Conservation (phyloP, 2,113 vertebrate genomes). For the Macrotis lagotis region DNA sequence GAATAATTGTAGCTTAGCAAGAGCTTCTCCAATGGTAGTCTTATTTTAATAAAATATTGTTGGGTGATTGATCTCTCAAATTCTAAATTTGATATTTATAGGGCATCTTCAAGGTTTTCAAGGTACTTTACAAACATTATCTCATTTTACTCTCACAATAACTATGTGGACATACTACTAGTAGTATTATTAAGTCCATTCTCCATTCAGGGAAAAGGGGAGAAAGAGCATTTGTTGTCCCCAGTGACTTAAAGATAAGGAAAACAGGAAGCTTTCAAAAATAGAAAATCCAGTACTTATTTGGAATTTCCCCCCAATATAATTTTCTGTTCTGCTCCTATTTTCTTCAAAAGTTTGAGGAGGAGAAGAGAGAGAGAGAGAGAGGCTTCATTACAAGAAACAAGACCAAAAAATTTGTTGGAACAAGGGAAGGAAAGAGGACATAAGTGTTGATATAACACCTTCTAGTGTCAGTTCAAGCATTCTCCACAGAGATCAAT, state of each 20-base stretch:
- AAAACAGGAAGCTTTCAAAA: neutral
- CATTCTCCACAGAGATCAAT: neutral
- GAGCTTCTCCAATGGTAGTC: neutral
- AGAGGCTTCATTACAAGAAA: neutral
- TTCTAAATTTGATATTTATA: neutral
- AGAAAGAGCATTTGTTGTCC: neutral
- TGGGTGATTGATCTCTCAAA: neutral
- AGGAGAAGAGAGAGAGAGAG: neutral
- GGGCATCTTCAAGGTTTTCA: neutral
- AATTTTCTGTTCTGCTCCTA: neutral
- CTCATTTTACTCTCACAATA: neutral
- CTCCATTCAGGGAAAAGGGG: neutral
- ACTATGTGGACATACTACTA: neutral
- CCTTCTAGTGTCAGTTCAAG: neutral
- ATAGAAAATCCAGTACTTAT: neutral
- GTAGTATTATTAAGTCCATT: neutral
- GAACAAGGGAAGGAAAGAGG: neutral
- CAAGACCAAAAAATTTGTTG: neutral
- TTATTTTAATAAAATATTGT: neutral
- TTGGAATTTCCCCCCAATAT: neutral
- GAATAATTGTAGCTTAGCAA: neutral
- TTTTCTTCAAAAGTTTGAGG: neutral
- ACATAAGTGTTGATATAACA: neutral
- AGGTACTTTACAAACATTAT: neutral
- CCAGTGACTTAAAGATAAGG: neutral